Evolutionary conservation across 1,140 invertebrate species (phyloP).

Genomic region (Anoplolepis gracilipes): DNA sequence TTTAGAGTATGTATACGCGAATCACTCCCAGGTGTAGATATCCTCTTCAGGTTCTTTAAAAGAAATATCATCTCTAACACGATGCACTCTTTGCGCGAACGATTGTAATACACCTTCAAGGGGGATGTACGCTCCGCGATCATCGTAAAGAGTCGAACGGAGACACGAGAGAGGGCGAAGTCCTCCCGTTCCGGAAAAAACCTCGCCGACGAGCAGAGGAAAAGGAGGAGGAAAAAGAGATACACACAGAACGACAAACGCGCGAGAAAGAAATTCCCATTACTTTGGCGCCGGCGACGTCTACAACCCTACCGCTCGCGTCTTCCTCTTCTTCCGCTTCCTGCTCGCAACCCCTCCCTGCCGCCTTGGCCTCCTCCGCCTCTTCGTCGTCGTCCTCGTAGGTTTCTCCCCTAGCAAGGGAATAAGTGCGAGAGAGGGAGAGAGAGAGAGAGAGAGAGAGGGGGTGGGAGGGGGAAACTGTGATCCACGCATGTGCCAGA

Average conservation of each 20-base stretch:
- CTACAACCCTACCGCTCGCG: slow-evolving; percentile 69
- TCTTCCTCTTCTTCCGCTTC: slow-evolving; percentile 70
- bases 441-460: slow-evolving; percentile 33
- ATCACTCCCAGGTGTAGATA: not conserved
- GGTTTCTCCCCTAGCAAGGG: slow-evolving; percentile 59
- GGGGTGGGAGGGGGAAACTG: slow-evolving; percentile 46
- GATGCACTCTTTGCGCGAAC: slow-evolving; percentile 27
- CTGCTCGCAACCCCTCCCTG: slow-evolving; percentile 23
- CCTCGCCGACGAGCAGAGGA: slow-evolving; percentile 39
- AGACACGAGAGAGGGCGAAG: slow-evolving; percentile 6
- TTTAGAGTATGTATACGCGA: not conserved
- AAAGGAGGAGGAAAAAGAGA: slow-evolving; percentile 67
- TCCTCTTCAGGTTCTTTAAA: not conserved
- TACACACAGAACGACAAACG: slow-evolving; percentile 73
- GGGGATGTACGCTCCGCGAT: slow-evolving; percentile 22
- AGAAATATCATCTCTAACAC: slow-evolving; percentile 25
- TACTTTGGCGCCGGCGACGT: slow-evolving; percentile 77
- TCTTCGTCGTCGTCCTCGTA: slow-evolving; percentile 49
- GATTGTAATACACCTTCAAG: slow-evolving; percentile 44
- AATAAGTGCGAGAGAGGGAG: not conserved
- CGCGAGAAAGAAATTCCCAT: slow-evolving; percentile 80
- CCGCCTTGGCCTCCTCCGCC: slow-evolving; percentile 29
- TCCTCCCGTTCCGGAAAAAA: slow-evolving; percentile 1
- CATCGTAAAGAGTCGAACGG: slow-evolving; percentile 57
- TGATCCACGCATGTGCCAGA: slow-evolving; percentile 80